Percentiles rank a stretch among this genome's conserved stretches.
These are phyloP conservation scores for Drosophila prostipennis DNA, from an alignment of 2,888 invertebrate species.

Conservation along the genomic window DNA sequence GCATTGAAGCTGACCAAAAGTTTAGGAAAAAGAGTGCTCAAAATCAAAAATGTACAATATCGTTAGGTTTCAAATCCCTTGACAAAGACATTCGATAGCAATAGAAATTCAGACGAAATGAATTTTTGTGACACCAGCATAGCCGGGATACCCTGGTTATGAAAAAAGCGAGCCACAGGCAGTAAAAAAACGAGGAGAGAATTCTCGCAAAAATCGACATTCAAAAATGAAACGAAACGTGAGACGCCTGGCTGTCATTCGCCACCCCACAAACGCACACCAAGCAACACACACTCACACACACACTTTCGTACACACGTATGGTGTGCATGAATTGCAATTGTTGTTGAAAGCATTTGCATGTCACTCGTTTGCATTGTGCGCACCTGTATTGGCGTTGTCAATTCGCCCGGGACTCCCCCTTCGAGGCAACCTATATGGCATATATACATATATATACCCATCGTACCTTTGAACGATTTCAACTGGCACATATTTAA, in stretches of 20 bases:
- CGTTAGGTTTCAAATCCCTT: background rate
- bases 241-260: slow-evolving; percentile 51
- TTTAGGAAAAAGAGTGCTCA: background rate
- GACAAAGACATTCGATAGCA: background rate
- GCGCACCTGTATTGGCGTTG: slow-evolving; percentile 75
- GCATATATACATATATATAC: background rate
- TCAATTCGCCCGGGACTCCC: slow-evolving; percentile 48
- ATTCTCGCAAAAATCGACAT: slow-evolving; percentile 68
- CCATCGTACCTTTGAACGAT: slow-evolving; percentile 22
- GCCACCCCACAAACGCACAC: slow-evolving; percentile 4
- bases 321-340: slow-evolving; percentile 67
- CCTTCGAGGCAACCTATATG: background rate
- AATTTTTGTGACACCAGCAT: background rate
- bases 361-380: slow-evolving; percentile 77
- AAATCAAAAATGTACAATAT: background rate
- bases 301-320: too few species aligned
- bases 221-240: slow-evolving; percentile 72
- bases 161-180: slow-evolving; percentile 51
- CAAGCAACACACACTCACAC: background rate
- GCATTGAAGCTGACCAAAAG: too few species aligned
- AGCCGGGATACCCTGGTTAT: slow-evolving; percentile 10
- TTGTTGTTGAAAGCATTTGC: slow-evolving; percentile 80
- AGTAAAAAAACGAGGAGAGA: slow-evolving; percentile 31
- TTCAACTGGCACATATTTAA: slow-evolving; percentile 55
- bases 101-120: background rate